These are phyloP conservation scores for Penaeus japonicus DNA, from an alignment of 1,140 invertebrate species.

Conservation along the genomic window DNA sequence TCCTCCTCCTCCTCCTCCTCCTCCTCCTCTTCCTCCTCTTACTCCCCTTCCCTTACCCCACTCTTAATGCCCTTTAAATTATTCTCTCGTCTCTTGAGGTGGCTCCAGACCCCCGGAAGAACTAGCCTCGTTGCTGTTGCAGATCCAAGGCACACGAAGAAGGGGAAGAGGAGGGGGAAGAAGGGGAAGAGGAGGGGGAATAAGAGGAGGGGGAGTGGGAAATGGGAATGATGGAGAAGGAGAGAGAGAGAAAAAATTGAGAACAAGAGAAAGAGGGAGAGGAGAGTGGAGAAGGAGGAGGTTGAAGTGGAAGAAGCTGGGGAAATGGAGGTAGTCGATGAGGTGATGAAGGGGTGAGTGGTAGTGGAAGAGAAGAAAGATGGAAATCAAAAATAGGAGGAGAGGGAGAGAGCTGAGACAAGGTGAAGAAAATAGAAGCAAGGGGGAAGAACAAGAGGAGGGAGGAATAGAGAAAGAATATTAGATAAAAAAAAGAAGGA, in stretches of 20 bases:
- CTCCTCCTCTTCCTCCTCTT: too few species aligned
- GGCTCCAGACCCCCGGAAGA: too few species aligned
- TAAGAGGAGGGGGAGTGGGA: background rate
- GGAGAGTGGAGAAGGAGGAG: background rate
- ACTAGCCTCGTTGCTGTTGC: too few species aligned
- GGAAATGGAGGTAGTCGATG: background rate
- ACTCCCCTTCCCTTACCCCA: too few species aligned
- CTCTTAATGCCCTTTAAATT: too few species aligned
- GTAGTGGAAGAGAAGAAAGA: background rate
- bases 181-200: background rate
- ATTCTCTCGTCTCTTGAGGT: too few species aligned
- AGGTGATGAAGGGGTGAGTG: background rate
- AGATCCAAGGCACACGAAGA: too few species aligned
- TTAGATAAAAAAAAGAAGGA: too few species aligned
- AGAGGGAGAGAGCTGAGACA: background rate
- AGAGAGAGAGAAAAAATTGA: background rate
- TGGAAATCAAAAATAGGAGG: background rate
- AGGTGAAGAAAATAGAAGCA: background rate
- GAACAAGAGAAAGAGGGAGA: background rate
- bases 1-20: too few species aligned
- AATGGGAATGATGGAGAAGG: too few species aligned
- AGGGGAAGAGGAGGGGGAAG: background rate
- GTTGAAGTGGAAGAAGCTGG: background rate
- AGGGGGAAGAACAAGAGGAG: too few species aligned
- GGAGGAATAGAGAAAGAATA: too few species aligned